Percentiles rank a stretch among this genome's conserved stretches.
Evolutionary conservation across 2,797 vertebrate genomes (phyloP).

Genomic region (Gymnoscopelus microlampas): DNA sequence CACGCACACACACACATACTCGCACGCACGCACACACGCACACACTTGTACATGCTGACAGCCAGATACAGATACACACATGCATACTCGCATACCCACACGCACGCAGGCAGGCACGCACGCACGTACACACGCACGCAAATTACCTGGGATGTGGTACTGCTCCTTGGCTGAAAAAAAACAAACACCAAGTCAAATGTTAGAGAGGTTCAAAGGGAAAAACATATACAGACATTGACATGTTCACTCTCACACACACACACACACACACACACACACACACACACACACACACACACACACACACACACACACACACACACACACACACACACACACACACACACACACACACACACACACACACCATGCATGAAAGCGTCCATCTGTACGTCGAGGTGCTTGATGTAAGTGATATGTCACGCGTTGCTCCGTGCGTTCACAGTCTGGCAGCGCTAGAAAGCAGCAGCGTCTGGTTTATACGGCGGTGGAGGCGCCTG

Average conservation of each 20-base stretch:
- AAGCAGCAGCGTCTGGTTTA: conserved; percentile 13
- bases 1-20: conserved; percentile 3
- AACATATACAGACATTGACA: neutral
- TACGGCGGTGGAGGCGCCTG: conserved; percentile 7
- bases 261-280: conserved; percentile 5
- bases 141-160: conserved; percentile 95
- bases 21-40: conserved; percentile 2
- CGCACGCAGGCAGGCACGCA: neutral
- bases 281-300: neutral
- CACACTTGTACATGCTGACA: conserved; percentile 1
- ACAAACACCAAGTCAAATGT: conserved; percentile 36
- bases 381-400: neutral
- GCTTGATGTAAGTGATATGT: conserved; percentile 18
- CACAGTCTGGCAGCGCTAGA: conserved; percentile 28
- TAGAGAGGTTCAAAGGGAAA: neutral
- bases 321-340: conserved; percentile 3
- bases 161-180: conserved; percentile 92
- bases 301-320: neutral
- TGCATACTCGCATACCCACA: neutral
- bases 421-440: neutral
- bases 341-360: neutral
- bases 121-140: neutral
- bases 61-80: neutral
- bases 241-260: neutral
- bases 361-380: conserved; percentile 11